These are phyloP conservation scores for Pycnonotus jocosus DNA, from an alignment of 2,113 vertebrate genomes.

Conservation along the genomic window DNA sequence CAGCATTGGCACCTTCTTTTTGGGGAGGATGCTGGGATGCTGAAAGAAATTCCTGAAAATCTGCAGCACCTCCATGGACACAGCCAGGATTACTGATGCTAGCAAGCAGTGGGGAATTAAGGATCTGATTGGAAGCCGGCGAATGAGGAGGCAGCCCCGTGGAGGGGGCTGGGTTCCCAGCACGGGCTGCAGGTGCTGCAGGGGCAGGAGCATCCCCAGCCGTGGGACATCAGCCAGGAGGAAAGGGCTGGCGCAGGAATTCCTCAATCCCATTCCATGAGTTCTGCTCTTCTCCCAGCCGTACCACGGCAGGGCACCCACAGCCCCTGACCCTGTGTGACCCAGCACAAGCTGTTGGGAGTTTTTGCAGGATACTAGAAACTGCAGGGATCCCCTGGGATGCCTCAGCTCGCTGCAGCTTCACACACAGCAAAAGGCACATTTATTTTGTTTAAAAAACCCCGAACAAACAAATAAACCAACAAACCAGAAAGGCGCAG, in stretches of 20 bases:
- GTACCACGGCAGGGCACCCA: background rate
- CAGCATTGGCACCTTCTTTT: too few relatives aligned
- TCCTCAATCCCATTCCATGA: background rate
- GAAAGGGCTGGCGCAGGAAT: background rate
- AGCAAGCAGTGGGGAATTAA: too few relatives aligned
- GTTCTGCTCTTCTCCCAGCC: fast-evolving
- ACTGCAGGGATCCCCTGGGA: background rate
- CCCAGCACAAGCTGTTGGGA: background rate
- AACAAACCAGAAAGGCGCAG: background rate
- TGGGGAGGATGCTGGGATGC: too few relatives aligned
- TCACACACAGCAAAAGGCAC: background rate
- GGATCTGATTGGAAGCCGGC: too few relatives aligned
- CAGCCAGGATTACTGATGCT: too few relatives aligned
- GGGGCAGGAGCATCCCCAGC: background rate
- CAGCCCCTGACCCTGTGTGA: background rate
- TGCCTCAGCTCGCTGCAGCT: background rate
- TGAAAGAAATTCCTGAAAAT: too few relatives aligned
- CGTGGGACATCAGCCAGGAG: fast-evolving
- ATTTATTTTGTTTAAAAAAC: background rate
- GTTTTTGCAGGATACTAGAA: background rate
- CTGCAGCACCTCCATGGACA: too few relatives aligned
- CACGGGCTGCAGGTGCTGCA: background rate
- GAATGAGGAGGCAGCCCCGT: fast-evolving
- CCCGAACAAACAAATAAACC: too few relatives aligned
- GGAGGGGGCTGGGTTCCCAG: background rate